A percentile compares a stretch with the other conserved stretches of the same genome.
These are phyloP conservation scores for Pseudocheirus occidentalis DNA, from an alignment of 2,797 vertebrate genomes.

Conservation along the genomic window DNA sequence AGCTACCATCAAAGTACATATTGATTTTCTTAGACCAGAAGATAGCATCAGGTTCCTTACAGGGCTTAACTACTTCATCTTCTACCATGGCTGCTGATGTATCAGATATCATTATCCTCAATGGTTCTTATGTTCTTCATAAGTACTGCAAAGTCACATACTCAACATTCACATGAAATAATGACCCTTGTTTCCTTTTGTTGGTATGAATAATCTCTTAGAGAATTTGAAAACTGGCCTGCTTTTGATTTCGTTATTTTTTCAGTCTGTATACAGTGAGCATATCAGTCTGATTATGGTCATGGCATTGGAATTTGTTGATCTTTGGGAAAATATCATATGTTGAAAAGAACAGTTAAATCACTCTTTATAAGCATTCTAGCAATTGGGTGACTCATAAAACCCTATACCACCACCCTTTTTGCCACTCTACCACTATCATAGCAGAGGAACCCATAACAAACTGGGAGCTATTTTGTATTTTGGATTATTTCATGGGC, in stretches of 20 bases:
- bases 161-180: neutral
- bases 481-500: neutral
- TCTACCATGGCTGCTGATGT: neutral
- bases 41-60: neutral
- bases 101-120: neutral
- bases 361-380: neutral
- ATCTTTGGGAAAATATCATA: neutral
- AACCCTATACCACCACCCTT: neutral
- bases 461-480: neutral
- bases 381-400: neutral
- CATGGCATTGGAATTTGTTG: neutral
- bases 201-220: neutral
- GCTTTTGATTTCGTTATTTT: neutral
- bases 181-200: neutral
- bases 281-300: neutral
- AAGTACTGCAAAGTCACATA: neutral
- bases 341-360: neutral
- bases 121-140: neutral
- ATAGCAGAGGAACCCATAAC: neutral
- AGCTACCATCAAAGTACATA: neutral
- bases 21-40: neutral
- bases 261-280: neutral
- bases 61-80: neutral
- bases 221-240: neutral
- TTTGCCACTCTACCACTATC: neutral